phyloP scores from a whole-genome alignment of 2,113 vertebrate genomes.

The Puntigrus tetrazona region DNA sequence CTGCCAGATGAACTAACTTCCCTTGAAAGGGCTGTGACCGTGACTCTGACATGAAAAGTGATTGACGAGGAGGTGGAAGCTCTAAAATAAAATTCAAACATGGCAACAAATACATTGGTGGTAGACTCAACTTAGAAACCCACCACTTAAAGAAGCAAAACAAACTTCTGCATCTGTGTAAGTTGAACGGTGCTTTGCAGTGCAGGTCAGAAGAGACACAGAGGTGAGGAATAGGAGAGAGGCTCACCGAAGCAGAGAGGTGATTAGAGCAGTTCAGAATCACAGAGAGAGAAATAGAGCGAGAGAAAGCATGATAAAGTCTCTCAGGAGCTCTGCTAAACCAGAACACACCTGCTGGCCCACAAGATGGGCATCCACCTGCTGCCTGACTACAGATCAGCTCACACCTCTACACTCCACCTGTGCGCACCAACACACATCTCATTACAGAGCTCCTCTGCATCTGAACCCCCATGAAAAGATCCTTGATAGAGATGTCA shows the following conservation, averaged over 20 bases:
- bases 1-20: background rate
- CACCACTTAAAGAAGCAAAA: background rate
- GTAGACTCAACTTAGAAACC: background rate
- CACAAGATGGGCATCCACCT: conserved; percentile 31
- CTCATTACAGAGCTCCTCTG: background rate
- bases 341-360: conserved; percentile 46
- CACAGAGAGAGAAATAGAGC: background rate
- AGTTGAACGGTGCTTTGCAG: background rate
- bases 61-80: background rate
- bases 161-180: background rate
- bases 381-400: conserved; percentile 34
- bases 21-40: background rate
- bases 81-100: too few species aligned
- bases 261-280: conserved; percentile 28
- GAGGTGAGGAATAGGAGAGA: background rate
- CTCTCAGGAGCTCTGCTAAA: conserved; percentile 34
- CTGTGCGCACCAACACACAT: background rate
- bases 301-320: conserved; percentile 1
- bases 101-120: background rate
- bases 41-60: background rate
- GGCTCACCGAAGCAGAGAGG: background rate
- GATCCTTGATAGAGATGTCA: background rate
- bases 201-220: conserved; percentile 4
- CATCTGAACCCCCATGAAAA: background rate
- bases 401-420: conserved; percentile 18